Conservation (phyloP, 2,888 invertebrate species). For the Trichopria drosophilae region DNA sequence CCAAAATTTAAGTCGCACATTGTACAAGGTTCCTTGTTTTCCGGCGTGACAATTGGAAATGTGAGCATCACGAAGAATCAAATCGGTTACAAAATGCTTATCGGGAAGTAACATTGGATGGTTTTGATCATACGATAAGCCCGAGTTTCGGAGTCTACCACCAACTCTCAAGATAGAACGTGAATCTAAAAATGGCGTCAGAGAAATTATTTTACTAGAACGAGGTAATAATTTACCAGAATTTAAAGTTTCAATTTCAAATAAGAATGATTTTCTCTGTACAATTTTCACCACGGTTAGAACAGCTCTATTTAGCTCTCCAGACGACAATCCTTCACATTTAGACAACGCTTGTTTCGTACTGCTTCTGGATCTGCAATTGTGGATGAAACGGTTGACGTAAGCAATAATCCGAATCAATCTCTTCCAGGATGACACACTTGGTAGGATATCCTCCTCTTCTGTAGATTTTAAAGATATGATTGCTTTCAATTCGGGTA, state of each 20-base stretch:
- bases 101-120: slow-evolving; percentile 6
- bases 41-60: slow-evolving; percentile 7
- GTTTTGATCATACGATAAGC: background rate
- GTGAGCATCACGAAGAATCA: slow-evolving; percentile 6
- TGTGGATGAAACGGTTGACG: slow-evolving; percentile 8
- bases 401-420: slow-evolving; percentile 2
- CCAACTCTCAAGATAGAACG: background rate
- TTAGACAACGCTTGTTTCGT: no score
- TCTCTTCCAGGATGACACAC: background rate
- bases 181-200: slow-evolving; percentile 2
- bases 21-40: slow-evolving; percentile 9
- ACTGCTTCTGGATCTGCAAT: background rate
- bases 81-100: slow-evolving; percentile 11
- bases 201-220: background rate
- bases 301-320: background rate
- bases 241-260: background rate
- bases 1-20: slow-evolving; percentile 16
- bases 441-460: background rate
- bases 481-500: slow-evolving; percentile 1
- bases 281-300: background rate
- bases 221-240: background rate
- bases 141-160: background rate
- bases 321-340: slow-evolving; percentile 1
- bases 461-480: background rate
- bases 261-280: background rate